phyloP scores from a whole-genome alignment of 2,888 invertebrate genomes.

The Gandaritis pyraliata region DNA sequence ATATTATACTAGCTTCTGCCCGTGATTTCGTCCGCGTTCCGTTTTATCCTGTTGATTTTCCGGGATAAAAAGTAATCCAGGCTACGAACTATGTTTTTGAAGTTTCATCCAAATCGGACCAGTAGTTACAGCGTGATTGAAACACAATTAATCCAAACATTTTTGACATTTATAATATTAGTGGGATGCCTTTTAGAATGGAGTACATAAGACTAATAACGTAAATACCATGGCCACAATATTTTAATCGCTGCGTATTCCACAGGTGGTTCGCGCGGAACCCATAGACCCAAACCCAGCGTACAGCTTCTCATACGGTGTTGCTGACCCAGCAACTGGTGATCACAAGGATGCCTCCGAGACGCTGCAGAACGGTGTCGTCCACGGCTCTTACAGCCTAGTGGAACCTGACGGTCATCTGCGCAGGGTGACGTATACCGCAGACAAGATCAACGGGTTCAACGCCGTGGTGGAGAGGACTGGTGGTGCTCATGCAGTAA shows the following conservation, averaged over 20 bases:
- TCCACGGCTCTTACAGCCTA: constrained; percentile 81
- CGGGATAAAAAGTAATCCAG: no score
- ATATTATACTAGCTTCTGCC: no score
- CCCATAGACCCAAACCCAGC: constrained; percentile 81
- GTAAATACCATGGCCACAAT: no score
- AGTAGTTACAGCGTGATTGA: no score
- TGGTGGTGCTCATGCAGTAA: constrained; percentile 73
- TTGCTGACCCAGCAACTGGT: constrained; percentile 78
- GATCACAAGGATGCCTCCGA: constrained; percentile 81
- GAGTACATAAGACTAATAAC: no score
- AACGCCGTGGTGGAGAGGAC: constrained; percentile 82
- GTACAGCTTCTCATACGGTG: constrained; percentile 81
- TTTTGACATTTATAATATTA: no score
- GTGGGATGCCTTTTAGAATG: no score
- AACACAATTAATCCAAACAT: no score
- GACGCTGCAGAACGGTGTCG: constrained; percentile 80
- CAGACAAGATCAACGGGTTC: constrained; percentile 81
- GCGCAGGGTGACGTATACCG: constrained; percentile 81
- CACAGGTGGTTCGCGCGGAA: constrained; percentile 72
- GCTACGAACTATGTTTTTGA: no score
- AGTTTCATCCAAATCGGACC: no score
- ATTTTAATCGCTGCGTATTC: neutral
- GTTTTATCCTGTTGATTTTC: no score
- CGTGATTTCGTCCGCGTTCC: no score
- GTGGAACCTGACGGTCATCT: constrained; percentile 82